Base-by-base conservation (phyloP, 1,140 invertebrate species). In the Papilio dardanus region DNA sequence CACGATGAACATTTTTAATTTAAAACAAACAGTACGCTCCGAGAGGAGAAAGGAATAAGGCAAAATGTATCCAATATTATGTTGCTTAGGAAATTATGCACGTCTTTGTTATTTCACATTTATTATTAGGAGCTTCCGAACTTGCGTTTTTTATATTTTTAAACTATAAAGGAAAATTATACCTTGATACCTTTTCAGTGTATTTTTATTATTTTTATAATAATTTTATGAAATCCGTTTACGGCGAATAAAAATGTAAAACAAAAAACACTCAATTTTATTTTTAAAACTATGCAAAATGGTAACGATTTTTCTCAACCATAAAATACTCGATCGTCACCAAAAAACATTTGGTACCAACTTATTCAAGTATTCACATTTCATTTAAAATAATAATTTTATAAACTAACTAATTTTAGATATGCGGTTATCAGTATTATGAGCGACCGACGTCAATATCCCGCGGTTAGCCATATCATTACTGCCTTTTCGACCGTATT, bases 391-490 rank as follows among this genome's bases (percentile, higher is more conserved):
- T n/a, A n/a, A n/a, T n/a, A n/a, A n/a, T n/a, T n/a, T n/a, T n/a
- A n/a, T n/a, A n/a, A n/a, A n/a, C n/a, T n/a, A n/a, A n/a, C n/a
- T n/a, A n/a, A n/a, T n/a, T n/a, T n/a, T n/a, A n/a, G n/a, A 58
- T 58, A 14, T 30, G 54, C n/a, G n/a, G n/a, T n/a, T n/a, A 62
- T 62, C 54, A 62, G 10, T 62, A 62, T 62, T 62, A 62, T 62
- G 54, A 62, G 7, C 24, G 54, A 12, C 54, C 24, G 12, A 28
- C 7, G 12, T 30, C 24, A 62, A 62, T 62, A 30, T 6, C 24
- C 30, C 30, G 54, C 24, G 54, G 54, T 62, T 62, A 28, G 24
- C 54, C 54, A 62, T 28, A 28, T 14, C 24, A 62, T 62, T 62
- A 62, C 54, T 2, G 24, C 21, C 12, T 28, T 28, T 28, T 62